Evolutionary conservation across 2,888 invertebrate genomes (phyloP), one percentile per base, ranked within the genome.

Genomic region (Lycocerus yunnanus): DNA sequence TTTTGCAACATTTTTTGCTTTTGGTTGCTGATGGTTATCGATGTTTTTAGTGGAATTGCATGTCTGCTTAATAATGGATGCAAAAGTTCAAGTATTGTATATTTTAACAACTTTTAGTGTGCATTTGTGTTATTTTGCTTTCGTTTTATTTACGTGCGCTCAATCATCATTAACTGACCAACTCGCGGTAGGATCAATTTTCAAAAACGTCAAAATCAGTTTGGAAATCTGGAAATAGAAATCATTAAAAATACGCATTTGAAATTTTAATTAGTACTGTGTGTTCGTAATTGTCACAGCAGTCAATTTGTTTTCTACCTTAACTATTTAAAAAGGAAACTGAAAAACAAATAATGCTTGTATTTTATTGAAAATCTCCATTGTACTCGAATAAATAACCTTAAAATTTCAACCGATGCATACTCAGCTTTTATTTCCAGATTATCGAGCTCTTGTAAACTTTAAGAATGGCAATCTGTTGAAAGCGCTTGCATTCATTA

Each of bases 31-130:
- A 83, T 83, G 85, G 84, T 86, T 85, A 86, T 86, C 86, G 86
- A 86, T 86, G 86, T 86, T 86, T 86, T 86, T 86, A 86, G 86
- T 86, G 86, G 86, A 86, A 85, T 86, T 85, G 86, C 84, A 77
- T 75, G 75, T 75, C 73, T 75, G 69, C 71, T 77, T 72, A 72
- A 75, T 75, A 77, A 73, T 76, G 74, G 73, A 77, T 73, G 75
- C 74, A 71, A 74, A 72, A 76, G 76, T 75, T 77, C 78, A 79
- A 83, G 81, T 81, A 80, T 82, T 84, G 83, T 83, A 85, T 84
- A 85, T 85, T 85, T 85, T 82, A 85, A 83, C 80, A 81, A 81
- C 83, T 81, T 84, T 80, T 84, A 83, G 84, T 85, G 84, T 84
- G 84, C 84, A 85, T 85, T 85, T 83, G 82, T 84, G 84, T 84